phyloP scores from a whole-genome alignment of 2,797 vertebrate species.

The Spatula versicolor region DNA sequence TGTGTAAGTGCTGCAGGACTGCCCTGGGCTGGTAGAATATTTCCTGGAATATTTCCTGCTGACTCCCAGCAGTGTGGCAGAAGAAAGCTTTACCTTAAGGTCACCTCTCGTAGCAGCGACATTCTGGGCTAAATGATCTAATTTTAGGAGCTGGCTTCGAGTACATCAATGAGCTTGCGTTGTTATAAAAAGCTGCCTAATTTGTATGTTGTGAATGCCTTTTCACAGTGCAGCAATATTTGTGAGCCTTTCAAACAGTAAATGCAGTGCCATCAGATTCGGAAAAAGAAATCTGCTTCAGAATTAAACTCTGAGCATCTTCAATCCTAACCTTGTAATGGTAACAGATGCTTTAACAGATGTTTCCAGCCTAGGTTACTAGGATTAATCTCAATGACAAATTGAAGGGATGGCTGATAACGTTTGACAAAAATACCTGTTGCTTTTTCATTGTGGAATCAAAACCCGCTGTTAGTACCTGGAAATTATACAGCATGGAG shows the following conservation, averaged over 20 bases:
- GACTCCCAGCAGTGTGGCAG: background rate
- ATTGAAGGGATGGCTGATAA: background rate
- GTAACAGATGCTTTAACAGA: conserved; percentile 20
- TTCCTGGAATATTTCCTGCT: background rate
- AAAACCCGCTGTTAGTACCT: background rate
- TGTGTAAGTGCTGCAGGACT: background rate
- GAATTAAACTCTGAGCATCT: background rate
- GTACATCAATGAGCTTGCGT: background rate
- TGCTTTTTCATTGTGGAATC: background rate
- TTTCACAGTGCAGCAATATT: background rate
- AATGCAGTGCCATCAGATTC: background rate
- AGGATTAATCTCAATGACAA: background rate
- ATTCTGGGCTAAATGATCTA: background rate
- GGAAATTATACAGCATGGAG: background rate
- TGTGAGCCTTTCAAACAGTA: background rate
- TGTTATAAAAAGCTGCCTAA: background rate
- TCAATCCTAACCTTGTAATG: background rate
- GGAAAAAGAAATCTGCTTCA: background rate
- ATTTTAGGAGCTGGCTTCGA: background rate
- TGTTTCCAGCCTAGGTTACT: conserved; percentile 9
- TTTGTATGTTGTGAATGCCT: background rate
- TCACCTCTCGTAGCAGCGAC: background rate
- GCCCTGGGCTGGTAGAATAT: background rate
- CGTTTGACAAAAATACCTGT: conserved; percentile 31
- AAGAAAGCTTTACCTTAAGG: background rate